A percentile compares a stretch with the other conserved stretches of the same genome.
Evolutionary conservation across 1,140 invertebrate genomes (phyloP).

Genomic region (Hydropsyche tenuis): DNA sequence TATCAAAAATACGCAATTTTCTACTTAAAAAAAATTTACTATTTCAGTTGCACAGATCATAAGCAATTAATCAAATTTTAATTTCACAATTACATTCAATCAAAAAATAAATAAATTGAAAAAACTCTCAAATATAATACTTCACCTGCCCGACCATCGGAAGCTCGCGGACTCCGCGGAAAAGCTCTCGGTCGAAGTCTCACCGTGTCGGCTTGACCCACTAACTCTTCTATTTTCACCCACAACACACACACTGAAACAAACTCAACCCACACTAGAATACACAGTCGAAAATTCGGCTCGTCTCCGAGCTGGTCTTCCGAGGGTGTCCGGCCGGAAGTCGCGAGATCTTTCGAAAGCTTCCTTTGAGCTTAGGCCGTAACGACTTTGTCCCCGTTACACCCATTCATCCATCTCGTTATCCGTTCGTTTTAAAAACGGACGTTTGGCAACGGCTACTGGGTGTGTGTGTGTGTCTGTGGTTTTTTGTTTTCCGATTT

Average conservation of each 20-base stretch:
- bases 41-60: no score
- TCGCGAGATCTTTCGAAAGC: slow-evolving; percentile 7
- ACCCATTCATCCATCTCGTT: slow-evolving; percentile 43
- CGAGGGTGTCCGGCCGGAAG: slow-evolving; percentile 42
- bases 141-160: no score
- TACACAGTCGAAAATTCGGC: no score
- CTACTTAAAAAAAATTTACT: no score
- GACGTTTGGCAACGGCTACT: slow-evolving; percentile 4
- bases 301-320: slow-evolving; percentile 23
- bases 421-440: slow-evolving; percentile 25
- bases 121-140: no score
- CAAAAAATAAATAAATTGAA: no score
- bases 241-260: not conserved
- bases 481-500: not conserved
- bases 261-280: no score
- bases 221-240: slow-evolving; percentile 43
- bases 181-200: not conserved
- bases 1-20: no score
- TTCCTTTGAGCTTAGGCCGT: slow-evolving; percentile 33
- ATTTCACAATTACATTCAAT: no score
- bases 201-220: slow-evolving; percentile 33
- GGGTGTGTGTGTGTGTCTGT: no score
- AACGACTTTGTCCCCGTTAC: slow-evolving; percentile 46
- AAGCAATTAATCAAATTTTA: no score
- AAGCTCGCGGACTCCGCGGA: not conserved